Conservation (phyloP, 2,113 vertebrate species). For the Ancistrus triradiatus region DNA sequence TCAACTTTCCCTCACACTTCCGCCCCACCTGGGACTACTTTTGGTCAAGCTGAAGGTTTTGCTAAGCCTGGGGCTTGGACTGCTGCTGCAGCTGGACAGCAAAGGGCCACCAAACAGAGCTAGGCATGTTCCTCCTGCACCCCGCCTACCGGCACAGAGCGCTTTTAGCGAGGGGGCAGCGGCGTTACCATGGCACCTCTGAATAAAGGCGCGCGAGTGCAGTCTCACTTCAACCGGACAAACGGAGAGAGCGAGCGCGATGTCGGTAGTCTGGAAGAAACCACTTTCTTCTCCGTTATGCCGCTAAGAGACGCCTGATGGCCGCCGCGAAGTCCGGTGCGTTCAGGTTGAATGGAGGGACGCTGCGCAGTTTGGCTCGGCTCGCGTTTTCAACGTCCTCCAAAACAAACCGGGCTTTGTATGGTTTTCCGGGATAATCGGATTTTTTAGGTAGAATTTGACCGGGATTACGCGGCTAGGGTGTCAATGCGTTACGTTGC, state of each 20-base stretch:
- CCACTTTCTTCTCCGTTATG: neutral
- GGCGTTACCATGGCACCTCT: constrained; percentile 59
- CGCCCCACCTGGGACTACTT: too few species aligned
- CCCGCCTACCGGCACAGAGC: neutral
- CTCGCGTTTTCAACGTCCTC: neutral
- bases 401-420: constrained; percentile 50
- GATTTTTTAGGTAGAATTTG: constrained; percentile 52
- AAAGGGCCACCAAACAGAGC: too few species aligned
- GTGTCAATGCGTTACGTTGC: constrained; percentile 52
- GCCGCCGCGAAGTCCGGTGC: constrained; percentile 8
- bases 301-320: neutral
- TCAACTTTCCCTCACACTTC: too few species aligned
- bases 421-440: constrained; percentile 50
- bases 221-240: constrained; percentile 23
- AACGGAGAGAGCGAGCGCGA: constrained; percentile 7
- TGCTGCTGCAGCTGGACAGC: too few species aligned
- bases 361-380: constrained; percentile 17
- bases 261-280: neutral
- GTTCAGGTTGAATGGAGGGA: constrained; percentile 42
- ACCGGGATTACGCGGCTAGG: constrained; percentile 59
- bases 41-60: too few species aligned
- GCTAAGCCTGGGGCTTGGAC: too few species aligned
- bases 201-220: constrained; percentile 20
- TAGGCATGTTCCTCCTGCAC: too few species aligned
- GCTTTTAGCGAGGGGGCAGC: constrained; percentile 5